A percentile compares a stretch with the other conserved stretches of the same genome.
These are phyloP conservation scores for Hermaeophaga mercurialis DNA, from an alignment of 2,888 invertebrate species.

Conservation along the genomic window DNA sequence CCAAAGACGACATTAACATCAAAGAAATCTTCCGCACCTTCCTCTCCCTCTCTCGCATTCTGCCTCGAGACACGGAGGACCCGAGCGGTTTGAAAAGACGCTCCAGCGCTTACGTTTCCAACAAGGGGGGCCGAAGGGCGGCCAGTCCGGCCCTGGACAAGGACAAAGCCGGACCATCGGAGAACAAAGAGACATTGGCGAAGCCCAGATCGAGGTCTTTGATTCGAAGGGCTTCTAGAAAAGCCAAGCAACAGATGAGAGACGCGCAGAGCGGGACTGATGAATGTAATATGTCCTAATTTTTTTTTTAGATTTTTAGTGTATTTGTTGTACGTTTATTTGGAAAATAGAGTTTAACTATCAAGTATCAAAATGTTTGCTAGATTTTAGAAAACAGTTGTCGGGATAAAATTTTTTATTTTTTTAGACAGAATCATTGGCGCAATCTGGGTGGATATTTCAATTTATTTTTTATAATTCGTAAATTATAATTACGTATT, in stretches of 20 bases:
- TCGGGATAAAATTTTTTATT: no score
- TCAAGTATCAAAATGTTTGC: no score
- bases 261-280: conserved; percentile 65
- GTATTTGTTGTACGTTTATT: no score
- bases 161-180: conserved; percentile 46
- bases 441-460: no score
- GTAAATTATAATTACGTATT: no score
- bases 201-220: conserved; percentile 64
- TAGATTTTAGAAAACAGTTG: no score
- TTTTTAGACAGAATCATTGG: no score
- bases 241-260: conserved; percentile 78
- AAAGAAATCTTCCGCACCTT: conserved; percentile 81
- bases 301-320: background rate
- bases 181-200: conserved; percentile 44
- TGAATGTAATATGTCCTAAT: conserved; percentile 74
- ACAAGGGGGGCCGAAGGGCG: conserved; percentile 56
- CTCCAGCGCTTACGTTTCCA: conserved; percentile 74
- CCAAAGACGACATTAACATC: conserved; percentile 78
- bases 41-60: conserved; percentile 75
- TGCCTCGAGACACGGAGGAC: conserved; percentile 66
- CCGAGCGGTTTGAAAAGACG: conserved; percentile 69
- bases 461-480: no score
- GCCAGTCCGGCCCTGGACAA: conserved; percentile 56
- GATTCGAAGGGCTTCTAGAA: conserved; percentile 78
- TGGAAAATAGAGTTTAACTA: no score